Base-by-base conservation (phyloP, 1,140 invertebrate genomes). In the Calosoma granatense region DNA sequence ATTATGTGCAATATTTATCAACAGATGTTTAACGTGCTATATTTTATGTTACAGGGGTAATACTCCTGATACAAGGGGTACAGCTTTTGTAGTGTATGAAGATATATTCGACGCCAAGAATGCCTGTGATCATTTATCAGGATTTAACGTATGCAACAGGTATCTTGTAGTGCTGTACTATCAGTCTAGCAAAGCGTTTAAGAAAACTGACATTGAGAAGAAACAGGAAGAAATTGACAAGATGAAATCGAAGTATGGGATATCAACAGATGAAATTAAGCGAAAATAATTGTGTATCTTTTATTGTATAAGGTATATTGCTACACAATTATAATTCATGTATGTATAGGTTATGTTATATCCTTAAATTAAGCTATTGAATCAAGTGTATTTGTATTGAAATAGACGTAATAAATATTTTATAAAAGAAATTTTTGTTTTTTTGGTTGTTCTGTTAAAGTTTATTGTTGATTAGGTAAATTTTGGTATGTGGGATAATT, bases 31-130 rank as follows among this genome's bases (percentile, higher is more conserved):
- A 23, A 19, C 20, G 21, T 55, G 39, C 23, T 20, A 39, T 26
- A n/a, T 66, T 53, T 65, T 61, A 56, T 59, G 54, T 79, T 81
- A 59, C 71, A 96, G 93, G 22, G 97, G 97, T 1, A 98, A 97
- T 65, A 98, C 96, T 20, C 87, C 94, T 20, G 96, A 98, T 76
- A 97, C 95, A 0, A 85, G 92, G 76, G 97, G 97, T 43, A 98
- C 96, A 54, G 97, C 97, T 17, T 99, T 98, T 83, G 94, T 99
- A 52, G 94, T 98, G 1, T 99, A 98, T 76, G 97, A 98, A 78
- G 97, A 99, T 71, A 99, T 98, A 65, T 99, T 98, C 80, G 97
- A 99, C 83, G 97, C 96, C 0, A 99, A 98, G 76, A 99, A 98
- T 81, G 97, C 97, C 9, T 99, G 97, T 76, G 97, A 99, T 75